These are phyloP conservation scores for Mercenaria mercenaria DNA, from an alignment of 1,140 invertebrate genomes.

Conservation along the genomic window DNA sequence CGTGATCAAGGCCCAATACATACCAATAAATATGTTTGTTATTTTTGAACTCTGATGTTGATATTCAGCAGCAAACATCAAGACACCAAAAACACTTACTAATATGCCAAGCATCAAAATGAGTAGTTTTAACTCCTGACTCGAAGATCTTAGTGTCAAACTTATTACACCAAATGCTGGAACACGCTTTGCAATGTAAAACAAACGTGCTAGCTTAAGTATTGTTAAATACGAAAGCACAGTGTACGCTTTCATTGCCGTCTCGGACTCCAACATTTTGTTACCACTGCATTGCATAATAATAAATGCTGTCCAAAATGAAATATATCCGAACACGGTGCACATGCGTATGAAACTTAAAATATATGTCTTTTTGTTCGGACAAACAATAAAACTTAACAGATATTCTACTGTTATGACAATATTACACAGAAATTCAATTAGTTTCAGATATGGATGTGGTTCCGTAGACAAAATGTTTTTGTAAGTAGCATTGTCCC, in stretches of 20 bases:
- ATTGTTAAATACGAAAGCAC: neutral
- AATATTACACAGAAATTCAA: neutral
- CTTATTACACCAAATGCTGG: neutral
- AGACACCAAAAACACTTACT: slow-evolving; percentile 61
- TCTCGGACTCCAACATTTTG: neutral
- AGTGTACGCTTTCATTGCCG: neutral
- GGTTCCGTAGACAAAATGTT: neutral
- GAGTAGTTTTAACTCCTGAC: slow-evolving; percentile 71
- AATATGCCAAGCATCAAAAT: slow-evolving; percentile 70
- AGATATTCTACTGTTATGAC: neutral
- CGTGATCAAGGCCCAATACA: slow-evolving; percentile 99
- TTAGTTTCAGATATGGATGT: neutral
- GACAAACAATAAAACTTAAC: neutral
- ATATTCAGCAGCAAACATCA: slow-evolving; percentile 68
- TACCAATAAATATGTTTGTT: slow-evolving; percentile 94
- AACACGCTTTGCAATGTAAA: slow-evolving; percentile 10
- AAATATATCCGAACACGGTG: neutral
- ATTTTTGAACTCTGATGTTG: slow-evolving; percentile 66
- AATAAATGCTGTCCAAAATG: neutral
- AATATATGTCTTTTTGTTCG: neutral
- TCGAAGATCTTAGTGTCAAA: slow-evolving; percentile 79
- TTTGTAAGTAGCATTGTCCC: neutral
- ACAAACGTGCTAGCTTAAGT: slow-evolving; percentile 20
- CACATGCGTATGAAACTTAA: neutral
- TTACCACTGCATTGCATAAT: neutral